Conservation (phyloP, 2,113 vertebrate genomes). For the Muntiacus reevesi region DNA sequence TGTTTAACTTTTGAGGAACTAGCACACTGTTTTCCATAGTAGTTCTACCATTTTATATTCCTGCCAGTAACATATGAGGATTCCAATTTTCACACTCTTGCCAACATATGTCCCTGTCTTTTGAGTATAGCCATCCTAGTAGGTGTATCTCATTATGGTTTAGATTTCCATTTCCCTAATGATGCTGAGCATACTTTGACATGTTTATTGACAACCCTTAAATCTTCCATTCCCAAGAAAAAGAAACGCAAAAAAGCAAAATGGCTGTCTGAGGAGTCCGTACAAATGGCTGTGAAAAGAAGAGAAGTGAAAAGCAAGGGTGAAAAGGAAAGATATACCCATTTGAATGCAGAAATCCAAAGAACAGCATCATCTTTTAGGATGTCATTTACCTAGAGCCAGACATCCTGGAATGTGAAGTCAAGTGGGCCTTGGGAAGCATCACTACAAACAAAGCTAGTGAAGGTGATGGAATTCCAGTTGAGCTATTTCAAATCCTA, state of each 20-base stretch:
- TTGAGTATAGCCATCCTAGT: neutral
- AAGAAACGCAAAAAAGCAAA: neutral
- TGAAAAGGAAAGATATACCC: neutral
- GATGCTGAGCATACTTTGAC: neutral
- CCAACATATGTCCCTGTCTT: neutral
- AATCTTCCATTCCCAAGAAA: neutral
- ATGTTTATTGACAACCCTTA: neutral
- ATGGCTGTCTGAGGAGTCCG: neutral
- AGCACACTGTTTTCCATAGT: neutral
- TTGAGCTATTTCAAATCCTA: neutral
- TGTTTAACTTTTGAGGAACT: neutral
- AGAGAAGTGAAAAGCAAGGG: neutral
- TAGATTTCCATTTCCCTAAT: slow-evolving; percentile 4
- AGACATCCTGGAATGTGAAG: neutral
- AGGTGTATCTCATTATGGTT: neutral
- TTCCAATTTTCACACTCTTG: neutral
- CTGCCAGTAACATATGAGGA: neutral
- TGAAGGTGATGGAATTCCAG: neutral
- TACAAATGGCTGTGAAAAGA: neutral
- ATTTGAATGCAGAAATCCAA: neutral
- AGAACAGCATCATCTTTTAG: neutral
- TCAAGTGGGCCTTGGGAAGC: neutral
- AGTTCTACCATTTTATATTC: neutral
- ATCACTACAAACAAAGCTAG: neutral
- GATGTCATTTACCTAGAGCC: neutral